These are phyloP conservation scores for Alouatta palliata DNA, from an alignment of 2,113 vertebrate genomes.

Conservation along the genomic window DNA sequence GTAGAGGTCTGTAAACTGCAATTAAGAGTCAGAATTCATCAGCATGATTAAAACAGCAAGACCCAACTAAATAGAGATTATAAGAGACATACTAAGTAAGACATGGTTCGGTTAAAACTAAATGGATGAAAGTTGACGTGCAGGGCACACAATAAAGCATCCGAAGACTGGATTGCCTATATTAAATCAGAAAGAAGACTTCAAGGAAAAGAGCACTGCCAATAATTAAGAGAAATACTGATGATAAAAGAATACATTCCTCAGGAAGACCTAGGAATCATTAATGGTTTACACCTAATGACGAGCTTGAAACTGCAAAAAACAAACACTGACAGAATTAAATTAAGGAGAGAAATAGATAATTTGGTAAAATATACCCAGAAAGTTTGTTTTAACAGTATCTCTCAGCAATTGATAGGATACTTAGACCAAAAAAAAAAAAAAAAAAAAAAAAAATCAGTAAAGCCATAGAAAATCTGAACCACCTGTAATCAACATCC, in stretches of 20 bases:
- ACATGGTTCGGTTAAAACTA: neutral
- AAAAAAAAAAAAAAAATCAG: neutral
- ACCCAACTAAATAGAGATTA: neutral
- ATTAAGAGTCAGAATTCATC: neutral
- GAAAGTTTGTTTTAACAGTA: neutral
- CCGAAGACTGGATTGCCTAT: neutral
- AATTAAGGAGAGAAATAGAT: neutral
- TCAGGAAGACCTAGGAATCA: neutral
- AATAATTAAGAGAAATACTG: neutral
- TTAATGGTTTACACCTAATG: neutral
- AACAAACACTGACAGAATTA: neutral
- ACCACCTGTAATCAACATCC: neutral
- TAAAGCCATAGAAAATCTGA: neutral
- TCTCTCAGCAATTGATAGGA: neutral
- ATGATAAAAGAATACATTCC: neutral
- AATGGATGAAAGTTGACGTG: neutral
- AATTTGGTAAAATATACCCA: neutral
- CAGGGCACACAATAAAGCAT: neutral
- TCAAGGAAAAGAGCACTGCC: neutral
- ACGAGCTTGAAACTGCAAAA: neutral
- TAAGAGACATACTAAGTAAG: neutral
- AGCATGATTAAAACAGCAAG: neutral
- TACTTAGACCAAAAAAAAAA: neutral
- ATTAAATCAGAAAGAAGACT: neutral
- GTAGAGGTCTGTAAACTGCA: neutral